Percentiles rank a stretch among this genome's conserved stretches.
Evolutionary conservation across 1,140 invertebrate genomes (phyloP).

Genomic region (Pissodes strobi): DNA sequence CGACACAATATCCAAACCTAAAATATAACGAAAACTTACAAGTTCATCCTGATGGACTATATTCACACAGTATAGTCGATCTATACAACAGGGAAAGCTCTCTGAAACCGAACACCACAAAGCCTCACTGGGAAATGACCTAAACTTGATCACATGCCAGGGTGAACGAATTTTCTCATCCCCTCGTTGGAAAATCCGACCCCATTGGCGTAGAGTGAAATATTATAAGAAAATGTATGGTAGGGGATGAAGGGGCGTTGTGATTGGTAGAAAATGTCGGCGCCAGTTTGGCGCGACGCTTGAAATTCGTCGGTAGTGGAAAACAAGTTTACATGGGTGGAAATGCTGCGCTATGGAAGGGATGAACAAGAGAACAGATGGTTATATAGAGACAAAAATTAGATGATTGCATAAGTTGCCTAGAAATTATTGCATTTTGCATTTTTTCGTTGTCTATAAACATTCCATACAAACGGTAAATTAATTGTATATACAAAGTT

Average conservation of each 20-base stretch:
- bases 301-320: slow-evolving; percentile 17
- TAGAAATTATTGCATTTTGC: too few relatives aligned
- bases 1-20: too few relatives aligned
- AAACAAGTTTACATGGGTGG: slow-evolving; percentile 15
- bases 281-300: slow-evolving; percentile 32
- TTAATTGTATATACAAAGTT: too few relatives aligned
- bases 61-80: slow-evolving; percentile 5
- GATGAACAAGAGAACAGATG: neutral
- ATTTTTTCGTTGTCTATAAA: too few relatives aligned
- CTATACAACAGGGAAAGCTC: slow-evolving; percentile 17
- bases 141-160: slow-evolving; percentile 37
- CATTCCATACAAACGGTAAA: too few relatives aligned
- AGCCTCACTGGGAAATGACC: slow-evolving; percentile 29
- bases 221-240: neutral
- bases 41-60: slow-evolving; percentile 10
- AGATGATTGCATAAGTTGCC: neutral
- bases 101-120: slow-evolving; percentile 31
- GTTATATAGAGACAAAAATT: slow-evolving; percentile 7
- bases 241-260: slow-evolving; percentile 9
- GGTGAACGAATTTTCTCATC: slow-evolving; percentile 31
- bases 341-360: neutral
- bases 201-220: slow-evolving; percentile 29
- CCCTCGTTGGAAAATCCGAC: slow-evolving; percentile 21
- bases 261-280: slow-evolving; percentile 12
- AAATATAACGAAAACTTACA: slow-evolving; percentile 24